Evolutionary conservation across 2,113 vertebrate species (phyloP).

Genomic region (Bujurquina vittata): DNA sequence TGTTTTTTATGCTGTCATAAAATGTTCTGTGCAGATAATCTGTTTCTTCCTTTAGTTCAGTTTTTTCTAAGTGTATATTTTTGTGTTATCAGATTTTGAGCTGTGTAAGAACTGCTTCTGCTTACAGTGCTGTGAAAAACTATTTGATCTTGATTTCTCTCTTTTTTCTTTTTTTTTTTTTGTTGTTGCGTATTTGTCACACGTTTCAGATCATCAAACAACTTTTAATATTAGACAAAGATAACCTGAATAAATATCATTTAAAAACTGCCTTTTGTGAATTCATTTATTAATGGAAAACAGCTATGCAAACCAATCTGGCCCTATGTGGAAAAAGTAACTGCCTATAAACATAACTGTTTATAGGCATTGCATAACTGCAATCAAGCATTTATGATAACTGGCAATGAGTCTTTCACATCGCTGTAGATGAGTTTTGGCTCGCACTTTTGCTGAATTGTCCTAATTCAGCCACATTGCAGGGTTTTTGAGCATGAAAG

Average conservation of each 20-base stretch:
- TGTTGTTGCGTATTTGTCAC: no score
- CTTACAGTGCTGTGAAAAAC: no score
- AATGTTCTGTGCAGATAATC: background rate
- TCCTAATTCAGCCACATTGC: background rate
- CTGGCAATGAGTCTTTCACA: background rate
- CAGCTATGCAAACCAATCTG: background rate
- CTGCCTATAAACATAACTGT: background rate
- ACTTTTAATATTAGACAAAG: no score
- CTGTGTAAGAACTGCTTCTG: background rate
- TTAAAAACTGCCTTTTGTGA: background rate
- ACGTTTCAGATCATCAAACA: background rate
- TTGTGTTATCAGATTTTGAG: background rate
- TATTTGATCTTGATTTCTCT: no score
- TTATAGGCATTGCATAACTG: background rate
- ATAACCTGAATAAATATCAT: no score
- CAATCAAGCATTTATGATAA: background rate
- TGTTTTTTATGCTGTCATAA: background rate
- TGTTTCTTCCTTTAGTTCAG: background rate
- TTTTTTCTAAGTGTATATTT: no score
- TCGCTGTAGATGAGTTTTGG: background rate
- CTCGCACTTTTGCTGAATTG: background rate
- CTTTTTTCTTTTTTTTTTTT: no score
- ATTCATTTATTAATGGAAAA: background rate
- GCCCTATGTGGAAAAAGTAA: background rate
- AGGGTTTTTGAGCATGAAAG: accelerated